Percentiles rank a stretch among this genome's conserved stretches.
Conservation (phyloP, 2,888 invertebrate genomes). For the Rotaria macrura region DNA sequence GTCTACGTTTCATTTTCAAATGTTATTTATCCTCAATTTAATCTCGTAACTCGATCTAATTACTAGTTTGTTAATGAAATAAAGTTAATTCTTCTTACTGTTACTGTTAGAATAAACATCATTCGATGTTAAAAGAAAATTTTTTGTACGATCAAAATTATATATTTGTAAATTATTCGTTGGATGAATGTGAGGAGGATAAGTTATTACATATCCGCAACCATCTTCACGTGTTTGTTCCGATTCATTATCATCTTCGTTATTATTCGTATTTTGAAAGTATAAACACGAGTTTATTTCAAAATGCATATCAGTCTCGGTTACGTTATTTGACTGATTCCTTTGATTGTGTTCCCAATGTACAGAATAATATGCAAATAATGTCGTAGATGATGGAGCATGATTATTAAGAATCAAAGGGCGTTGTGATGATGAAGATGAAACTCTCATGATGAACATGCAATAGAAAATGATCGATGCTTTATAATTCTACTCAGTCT, state of each 20-base stretch:
- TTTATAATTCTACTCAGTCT: neutral
- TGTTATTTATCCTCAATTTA: neutral
- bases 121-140: neutral
- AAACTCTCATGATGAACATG: neutral
- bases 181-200: neutral
- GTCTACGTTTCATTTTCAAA: neutral
- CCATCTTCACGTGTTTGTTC: neutral
- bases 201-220: neutral
- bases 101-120: neutral
- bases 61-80: too few relatives aligned
- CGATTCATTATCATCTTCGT: neutral
- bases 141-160: neutral
- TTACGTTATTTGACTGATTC: neutral
- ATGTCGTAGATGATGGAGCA: neutral
- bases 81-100: neutral
- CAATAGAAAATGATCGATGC: neutral
- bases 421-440: neutral
- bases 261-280: neutral
- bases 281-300: conserved; percentile 14
- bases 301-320: neutral
- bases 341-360: neutral
- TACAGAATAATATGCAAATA: neutral
- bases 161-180: neutral
- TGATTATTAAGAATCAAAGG: neutral
- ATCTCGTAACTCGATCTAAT: too few relatives aligned